Conservation (phyloP, 2,888 invertebrate genomes). For the Eupelmus urozonus region DNA sequence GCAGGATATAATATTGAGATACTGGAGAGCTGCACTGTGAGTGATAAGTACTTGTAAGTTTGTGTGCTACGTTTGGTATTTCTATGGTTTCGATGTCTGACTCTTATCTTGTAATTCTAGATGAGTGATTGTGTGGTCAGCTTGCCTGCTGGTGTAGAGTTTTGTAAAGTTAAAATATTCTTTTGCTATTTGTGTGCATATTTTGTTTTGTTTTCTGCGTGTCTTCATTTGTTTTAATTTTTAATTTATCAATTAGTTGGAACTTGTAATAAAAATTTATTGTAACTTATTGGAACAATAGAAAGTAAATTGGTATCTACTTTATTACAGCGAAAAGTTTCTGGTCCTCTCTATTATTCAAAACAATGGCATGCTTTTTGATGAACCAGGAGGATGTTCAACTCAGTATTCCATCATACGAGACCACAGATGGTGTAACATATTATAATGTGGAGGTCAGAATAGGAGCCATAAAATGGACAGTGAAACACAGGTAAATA, state of each 20-base stretch:
- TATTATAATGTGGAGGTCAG: conserved; percentile 86
- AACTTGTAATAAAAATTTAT: background rate
- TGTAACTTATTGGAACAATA: background rate
- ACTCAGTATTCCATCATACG: conserved; percentile 83
- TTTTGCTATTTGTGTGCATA: background rate
- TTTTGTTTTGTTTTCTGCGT: background rate
- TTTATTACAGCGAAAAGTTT: background rate
- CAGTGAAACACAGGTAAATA: conserved; percentile 84
- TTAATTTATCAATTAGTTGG: background rate
- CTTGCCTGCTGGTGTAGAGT: too few species aligned
- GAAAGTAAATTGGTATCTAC: background rate
- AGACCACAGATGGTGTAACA: conserved; percentile 83
- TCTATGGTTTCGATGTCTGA: too few species aligned
- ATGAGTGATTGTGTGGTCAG: too few species aligned
- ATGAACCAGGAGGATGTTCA: conserved; percentile 83
- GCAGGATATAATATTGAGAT: too few species aligned
- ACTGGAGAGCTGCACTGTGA: too few species aligned
- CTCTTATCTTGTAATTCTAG: too few species aligned
- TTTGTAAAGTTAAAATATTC: too few species aligned
- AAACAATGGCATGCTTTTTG: conserved; percentile 86
- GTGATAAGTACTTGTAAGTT: too few species aligned
- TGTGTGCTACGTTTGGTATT: too few species aligned
- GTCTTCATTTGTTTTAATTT: background rate
- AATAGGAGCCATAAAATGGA: conserved; percentile 88
- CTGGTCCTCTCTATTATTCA: background rate